A percentile compares a stretch with the other conserved stretches of the same genome.
phyloP scores from a whole-genome alignment of 2,797 vertebrate species.

The Galago senegalensis region DNA sequence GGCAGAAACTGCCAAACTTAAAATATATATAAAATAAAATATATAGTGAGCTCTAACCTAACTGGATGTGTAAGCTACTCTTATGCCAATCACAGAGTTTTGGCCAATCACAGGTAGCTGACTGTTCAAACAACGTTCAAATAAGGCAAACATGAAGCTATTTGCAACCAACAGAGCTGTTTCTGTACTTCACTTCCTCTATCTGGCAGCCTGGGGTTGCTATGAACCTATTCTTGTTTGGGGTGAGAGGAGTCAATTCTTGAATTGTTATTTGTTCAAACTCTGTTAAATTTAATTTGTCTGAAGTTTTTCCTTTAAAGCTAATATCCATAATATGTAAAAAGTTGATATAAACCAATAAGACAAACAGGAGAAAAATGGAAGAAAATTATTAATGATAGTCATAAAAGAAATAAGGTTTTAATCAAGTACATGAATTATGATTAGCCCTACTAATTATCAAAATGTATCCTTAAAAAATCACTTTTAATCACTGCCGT shows the following conservation, averaged over 20 bases:
- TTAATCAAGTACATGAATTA: conserved; percentile 37
- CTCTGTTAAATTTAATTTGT: neutral
- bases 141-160: neutral
- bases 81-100: neutral
- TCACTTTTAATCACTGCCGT: neutral
- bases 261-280: neutral
- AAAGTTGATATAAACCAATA: neutral
- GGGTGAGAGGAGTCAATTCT: accelerated
- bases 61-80: neutral
- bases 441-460: neutral
- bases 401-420: neutral
- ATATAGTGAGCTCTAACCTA: neutral
- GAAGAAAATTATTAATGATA: neutral
- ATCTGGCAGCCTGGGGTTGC: neutral
- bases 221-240: neutral
- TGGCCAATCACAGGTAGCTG: neutral
- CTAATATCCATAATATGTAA: neutral
- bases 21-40: too few relatives aligned
- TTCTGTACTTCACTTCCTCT: neutral
- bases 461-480: conserved; percentile 26
- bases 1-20: neutral
- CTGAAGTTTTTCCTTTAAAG: neutral
- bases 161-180: neutral
- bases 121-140: neutral
- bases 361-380: neutral